Conservation (phyloP, 2,797 vertebrate genomes). For the Zalophus californianus region DNA sequence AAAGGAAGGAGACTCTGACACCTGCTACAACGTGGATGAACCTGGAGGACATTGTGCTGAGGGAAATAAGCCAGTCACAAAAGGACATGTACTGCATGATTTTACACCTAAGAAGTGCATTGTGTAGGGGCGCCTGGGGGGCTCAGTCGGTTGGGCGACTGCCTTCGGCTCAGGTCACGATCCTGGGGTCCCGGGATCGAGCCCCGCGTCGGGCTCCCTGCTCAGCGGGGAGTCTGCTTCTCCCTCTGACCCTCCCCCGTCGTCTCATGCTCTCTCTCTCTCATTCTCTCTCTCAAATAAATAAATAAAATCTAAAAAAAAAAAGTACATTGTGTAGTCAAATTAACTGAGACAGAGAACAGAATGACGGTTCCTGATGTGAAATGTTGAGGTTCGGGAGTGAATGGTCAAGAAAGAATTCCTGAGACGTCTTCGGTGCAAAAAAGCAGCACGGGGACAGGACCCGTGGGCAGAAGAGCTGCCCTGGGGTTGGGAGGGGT, state of each 20-base stretch:
- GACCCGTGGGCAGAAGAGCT: background rate
- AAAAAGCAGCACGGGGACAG: background rate
- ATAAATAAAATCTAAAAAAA: no score
- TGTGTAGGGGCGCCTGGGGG: background rate
- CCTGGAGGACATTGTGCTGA: no score
- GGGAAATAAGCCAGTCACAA: background rate
- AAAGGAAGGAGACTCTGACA: background rate
- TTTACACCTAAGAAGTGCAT: no score
- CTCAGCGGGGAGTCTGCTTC: no score
- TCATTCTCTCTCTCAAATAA: no score
- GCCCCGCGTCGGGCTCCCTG: no score
- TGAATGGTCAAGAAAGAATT: background rate
- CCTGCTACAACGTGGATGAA: background rate
- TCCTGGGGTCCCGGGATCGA: no score
- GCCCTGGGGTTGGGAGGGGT: background rate
- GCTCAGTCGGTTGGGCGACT: no score
- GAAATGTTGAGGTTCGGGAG: background rate
- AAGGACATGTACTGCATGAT: background rate
- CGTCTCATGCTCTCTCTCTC: no score
- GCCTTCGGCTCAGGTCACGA: no score
- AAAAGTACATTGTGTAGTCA: background rate
- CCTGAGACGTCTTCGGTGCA: background rate
- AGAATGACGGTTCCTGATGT: background rate
- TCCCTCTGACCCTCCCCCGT: no score
- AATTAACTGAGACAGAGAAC: background rate